Conservation (phyloP, 2,113 vertebrate species). For the Ailuropoda melanoleuca region DNA sequence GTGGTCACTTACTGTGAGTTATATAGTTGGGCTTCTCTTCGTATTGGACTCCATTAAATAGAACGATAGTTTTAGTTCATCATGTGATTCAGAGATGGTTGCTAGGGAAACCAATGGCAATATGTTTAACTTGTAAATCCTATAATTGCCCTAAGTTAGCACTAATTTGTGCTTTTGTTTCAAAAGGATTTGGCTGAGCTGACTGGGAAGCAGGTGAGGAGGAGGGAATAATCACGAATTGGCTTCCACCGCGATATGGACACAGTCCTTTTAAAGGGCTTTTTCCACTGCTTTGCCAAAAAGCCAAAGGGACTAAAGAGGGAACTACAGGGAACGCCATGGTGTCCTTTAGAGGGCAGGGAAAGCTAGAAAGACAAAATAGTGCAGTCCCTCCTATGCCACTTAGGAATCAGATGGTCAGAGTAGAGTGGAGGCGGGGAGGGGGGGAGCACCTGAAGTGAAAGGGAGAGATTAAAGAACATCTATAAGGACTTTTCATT, state of each 20-base stretch:
- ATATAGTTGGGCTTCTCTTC: neutral
- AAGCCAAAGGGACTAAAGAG: neutral
- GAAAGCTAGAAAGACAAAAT: neutral
- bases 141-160: constrained; percentile 50
- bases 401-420: neutral
- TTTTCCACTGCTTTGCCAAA: neutral
- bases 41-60: neutral
- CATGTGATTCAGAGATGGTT: constrained; percentile 30
- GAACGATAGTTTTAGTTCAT: constrained; percentile 35
- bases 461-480: neutral
- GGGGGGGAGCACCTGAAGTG: too few species aligned
- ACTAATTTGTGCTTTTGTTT: constrained; percentile 2
- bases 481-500: neutral
- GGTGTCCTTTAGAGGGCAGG: neutral
- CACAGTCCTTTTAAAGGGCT: neutral
- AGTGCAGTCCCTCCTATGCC: neutral
- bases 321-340: neutral
- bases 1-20: neutral
- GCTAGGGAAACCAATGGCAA: constrained; percentile 39
- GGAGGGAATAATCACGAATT: neutral
- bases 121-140: constrained; percentile 50
- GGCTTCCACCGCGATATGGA: neutral
- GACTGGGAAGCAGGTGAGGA: neutral
- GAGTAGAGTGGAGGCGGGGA: neutral
- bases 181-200: neutral